Evolutionary conservation across 23 tunicate species (phyloP), one percentile per base, ranked within the genome.

Genomic region (Ascidia mentula): DNA sequence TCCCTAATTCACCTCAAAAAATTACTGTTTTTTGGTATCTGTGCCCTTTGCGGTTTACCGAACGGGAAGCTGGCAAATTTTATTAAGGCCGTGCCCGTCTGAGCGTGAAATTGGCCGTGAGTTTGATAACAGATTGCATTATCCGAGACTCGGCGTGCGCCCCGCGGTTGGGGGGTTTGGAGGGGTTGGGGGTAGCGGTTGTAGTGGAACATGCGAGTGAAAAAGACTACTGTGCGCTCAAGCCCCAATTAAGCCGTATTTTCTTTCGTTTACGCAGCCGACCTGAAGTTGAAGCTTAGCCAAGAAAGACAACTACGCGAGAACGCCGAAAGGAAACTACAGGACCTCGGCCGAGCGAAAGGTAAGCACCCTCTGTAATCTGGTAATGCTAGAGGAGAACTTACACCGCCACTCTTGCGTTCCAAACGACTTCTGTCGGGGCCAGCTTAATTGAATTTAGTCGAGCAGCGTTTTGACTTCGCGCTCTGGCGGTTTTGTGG

Each of bases 241-340:
- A n/a, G n/a, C 34, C 46, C 0, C 34, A 53, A 9, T 9, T 32
- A 81, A 61, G n/a, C n/a, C n/a, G n/a, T n/a, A n/a, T 8, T 33
- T 7, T 79, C 20, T 36, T 53, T 87, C 60, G 32, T 36, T 59
- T 59, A 30, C 39, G 15, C 79, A 91, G 97, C 97, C 37, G 97
- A 91, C 30, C 59, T 91, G 87, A 91, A 91, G 38, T 34, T 75
- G 59, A 85, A 89, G 36, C 40, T 91, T 3, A 81, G 31, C 34
- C 80, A 86, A n/a, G 97, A 91, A 72, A 71, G 71, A 69, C 78
- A 91, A 59, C 72, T 76, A 17, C 87, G 97, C 9, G 97, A 89
- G 78, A 46, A 31, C 46, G 77, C 71, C 0, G 90, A 91, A 39
- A 74, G 72, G 59, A 91, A 91, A 38, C 75, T 91, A 38, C 37